A percentile compares a stretch with the other conserved stretches of the same genome.
phyloP scores from a whole-genome alignment of 1,140 invertebrate species.

The Rhizoglyphus robini region DNA sequence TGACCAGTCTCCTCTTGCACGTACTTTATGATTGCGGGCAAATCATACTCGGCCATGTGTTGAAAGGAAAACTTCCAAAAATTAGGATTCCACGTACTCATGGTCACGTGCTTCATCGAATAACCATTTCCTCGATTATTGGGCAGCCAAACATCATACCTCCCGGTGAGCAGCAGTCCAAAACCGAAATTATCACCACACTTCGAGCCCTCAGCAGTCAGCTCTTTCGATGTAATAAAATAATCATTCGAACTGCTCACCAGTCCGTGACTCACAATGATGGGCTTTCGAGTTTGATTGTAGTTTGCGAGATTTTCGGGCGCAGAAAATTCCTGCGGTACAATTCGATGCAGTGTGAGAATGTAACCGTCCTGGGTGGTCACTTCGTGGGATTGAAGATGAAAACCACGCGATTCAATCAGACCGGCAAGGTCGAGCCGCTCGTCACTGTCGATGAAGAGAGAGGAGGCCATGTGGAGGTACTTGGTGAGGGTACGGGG shows the following conservation, averaged over 20 bases:
- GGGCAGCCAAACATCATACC: slow-evolving; percentile 57
- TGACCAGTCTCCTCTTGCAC: slow-evolving; percentile 36
- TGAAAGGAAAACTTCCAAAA: slow-evolving; percentile 27
- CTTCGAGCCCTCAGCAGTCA: not conserved
- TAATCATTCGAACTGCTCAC: not conserved
- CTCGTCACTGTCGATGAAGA: too few relatives aligned
- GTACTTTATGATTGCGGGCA: slow-evolving; percentile 38
- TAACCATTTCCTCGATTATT: slow-evolving; percentile 51
- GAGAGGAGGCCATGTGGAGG: too few relatives aligned
- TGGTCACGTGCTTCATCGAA: slow-evolving; percentile 35
- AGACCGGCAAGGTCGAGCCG: not conserved
- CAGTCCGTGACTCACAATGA: slow-evolving; percentile 39
- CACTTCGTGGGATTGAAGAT: slow-evolving; percentile 36
- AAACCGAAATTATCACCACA: not conserved
- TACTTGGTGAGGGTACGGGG: too few relatives aligned
- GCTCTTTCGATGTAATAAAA: not conserved
- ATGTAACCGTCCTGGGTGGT: slow-evolving; percentile 56
- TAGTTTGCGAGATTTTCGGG: not conserved
- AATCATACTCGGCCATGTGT: slow-evolving; percentile 34
- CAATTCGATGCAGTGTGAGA: slow-evolving; percentile 53
- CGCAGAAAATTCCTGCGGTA: too few relatives aligned
- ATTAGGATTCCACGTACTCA: not conserved
- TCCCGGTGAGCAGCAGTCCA: not conserved
- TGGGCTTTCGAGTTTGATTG: slow-evolving; percentile 29
- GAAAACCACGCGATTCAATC: slow-evolving; percentile 17